Evolutionary conservation across 1,140 invertebrate genomes (phyloP), one percentile per base, ranked within the genome.

Genomic region (Berghia stephanieae): DNA sequence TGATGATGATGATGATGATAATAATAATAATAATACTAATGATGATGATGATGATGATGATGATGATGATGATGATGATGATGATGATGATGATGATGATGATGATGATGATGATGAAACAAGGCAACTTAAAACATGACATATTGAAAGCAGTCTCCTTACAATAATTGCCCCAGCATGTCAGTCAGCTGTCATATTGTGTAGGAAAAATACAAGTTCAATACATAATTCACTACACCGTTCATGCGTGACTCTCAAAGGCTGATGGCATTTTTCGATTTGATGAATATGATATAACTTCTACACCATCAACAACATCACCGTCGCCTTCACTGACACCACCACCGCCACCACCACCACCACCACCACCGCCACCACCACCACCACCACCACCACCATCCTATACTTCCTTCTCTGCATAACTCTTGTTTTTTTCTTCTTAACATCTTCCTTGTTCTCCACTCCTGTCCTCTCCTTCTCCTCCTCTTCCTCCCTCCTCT

Each of bases 331-430:
- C 34, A 43, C 42, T 55, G 21, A 43, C 34, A 42, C 68, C 60
- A 46, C 60, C n/a, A n/a, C 36, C 21, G 71, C 63, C 21, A 79
- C 69, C 44, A 80, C 73, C 31, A 80, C 42, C 16, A 83, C 43
- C 70, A 83, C 83, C 72, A 83, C 82, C 42, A 80, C 42, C 1
- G 82, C 82, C 18, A 80, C 78, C 21, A 81, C 79, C 21, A 83
- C 31, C 5, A 84, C 69, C 10, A 81, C 82, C 55, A 84, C 24
- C 0, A 60, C 63, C 2, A 78, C 81, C 80, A 83, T 82, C 21
- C 80, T 21, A n/a, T 79, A 69, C n/a, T 77, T 77, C 75, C 82
- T 83, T 13, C 77, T 60, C 76, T 84, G 83, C 31, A 79, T 52
- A 2, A 81, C 46, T n/a, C n/a, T n/a, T n/a, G n/a, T n/a, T n/a